These are phyloP conservation scores for Protophormia terraenovae DNA, from an alignment of 2,888 invertebrate genomes.

Conservation along the genomic window DNA sequence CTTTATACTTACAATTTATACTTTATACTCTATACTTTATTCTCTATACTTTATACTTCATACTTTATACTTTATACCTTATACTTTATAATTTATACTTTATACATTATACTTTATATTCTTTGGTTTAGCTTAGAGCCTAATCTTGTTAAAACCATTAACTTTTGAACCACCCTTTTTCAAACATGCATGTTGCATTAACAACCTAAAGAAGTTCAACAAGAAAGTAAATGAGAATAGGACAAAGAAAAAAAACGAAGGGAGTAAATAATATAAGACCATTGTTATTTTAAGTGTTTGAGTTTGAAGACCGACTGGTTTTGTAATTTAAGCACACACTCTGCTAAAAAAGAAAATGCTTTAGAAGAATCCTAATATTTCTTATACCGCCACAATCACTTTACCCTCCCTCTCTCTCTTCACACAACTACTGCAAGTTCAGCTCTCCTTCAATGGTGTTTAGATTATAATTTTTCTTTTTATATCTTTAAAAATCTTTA, in stretches of 20 bases:
- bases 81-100: too few relatives aligned
- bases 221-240: conserved; percentile 11
- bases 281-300: conserved; percentile 33
- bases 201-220: background rate
- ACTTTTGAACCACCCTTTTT: background rate
- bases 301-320: conserved; percentile 17
- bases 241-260: background rate
- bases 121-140: too few relatives aligned
- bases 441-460: conserved; percentile 30
- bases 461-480: conserved; percentile 45
- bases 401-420: background rate
- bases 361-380: conserved; percentile 21
- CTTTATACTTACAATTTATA: too few relatives aligned
- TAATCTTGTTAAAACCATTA: background rate
- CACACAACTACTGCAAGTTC: conserved; percentile 10
- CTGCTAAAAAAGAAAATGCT: conserved; percentile 23
- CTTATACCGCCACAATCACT: background rate
- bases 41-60: too few relatives aligned
- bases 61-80: too few relatives aligned
- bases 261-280: conserved; percentile 28
- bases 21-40: too few relatives aligned
- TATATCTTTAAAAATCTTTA: background rate
- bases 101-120: too few relatives aligned
- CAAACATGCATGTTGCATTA: conserved; percentile 4
- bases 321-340: conserved; percentile 52